Evolutionary conservation across 2,113 vertebrate genomes (phyloP).

Genomic region (Atlantisia rogersi): DNA sequence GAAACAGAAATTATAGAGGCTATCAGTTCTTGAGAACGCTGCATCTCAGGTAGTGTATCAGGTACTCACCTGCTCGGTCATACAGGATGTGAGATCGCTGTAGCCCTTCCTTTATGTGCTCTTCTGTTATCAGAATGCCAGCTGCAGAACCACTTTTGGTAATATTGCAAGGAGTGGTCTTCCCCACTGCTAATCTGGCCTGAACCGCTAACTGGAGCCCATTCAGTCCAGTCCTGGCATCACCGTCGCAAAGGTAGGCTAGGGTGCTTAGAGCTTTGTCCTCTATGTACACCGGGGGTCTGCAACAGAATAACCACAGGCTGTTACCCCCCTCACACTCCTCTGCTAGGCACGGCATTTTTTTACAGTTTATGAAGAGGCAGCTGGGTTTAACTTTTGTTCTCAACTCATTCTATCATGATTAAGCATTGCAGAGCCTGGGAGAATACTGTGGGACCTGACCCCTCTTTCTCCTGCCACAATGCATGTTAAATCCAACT

Average conservation of each 20-base stretch:
- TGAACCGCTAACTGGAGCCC: constrained; percentile 92
- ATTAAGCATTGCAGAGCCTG: not conserved
- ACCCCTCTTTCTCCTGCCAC: not conserved
- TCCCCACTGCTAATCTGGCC: constrained; percentile 78
- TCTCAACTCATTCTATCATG: not conserved
- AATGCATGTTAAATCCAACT: not conserved
- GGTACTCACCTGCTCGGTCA: constrained; percentile 89
- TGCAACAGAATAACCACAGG: constrained; percentile 63
- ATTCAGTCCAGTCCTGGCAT: constrained; percentile 89
- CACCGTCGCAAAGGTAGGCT: constrained; percentile 92
- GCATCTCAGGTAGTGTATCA: not conserved
- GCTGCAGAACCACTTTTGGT: not conserved
- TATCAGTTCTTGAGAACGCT: not conserved
- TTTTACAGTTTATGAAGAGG: not conserved
- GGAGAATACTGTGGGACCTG: not conserved
- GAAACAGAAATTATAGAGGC: not conserved
- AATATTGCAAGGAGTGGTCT: constrained; percentile 3
- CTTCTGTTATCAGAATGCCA: constrained; percentile 84
- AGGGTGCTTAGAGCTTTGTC: constrained; percentile 90
- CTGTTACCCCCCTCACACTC: not conserved
- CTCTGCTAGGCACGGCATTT: not conserved
- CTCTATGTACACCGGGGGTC: constrained; percentile 84
- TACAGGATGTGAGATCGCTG: constrained; percentile 96
- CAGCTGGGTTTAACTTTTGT: not conserved
- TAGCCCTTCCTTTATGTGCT: constrained; percentile 91